Base-by-base conservation (phyloP, 1,140 invertebrate genomes). In the Drosophila sulfurigaster region DNA sequence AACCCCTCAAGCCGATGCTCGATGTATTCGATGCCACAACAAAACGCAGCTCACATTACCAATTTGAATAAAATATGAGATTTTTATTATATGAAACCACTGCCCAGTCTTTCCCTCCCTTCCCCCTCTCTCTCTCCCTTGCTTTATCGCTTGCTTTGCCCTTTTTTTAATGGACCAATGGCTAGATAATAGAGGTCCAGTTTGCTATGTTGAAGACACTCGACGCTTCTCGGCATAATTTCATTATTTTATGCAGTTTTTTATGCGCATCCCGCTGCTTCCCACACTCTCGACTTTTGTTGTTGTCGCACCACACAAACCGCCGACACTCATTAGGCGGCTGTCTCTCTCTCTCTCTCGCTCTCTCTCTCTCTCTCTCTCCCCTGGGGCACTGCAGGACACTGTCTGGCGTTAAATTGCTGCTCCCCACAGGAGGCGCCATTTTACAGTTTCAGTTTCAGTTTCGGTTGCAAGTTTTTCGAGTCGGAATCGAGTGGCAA, bases 11-110 rank as follows among this genome's bases (percentile, higher is more conserved):
- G 25, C 7, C 28, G 28, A 13, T 52, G 49, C 15, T 3, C 28
- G 49, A 13, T 52, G 49, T 28, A 38, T 57, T 28, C 45, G 43
- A 48, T 25, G 20, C 20, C 20, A 25, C 20, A 25, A 25, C 20
- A 25, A 25, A 25, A 49, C 28, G 52, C n/a, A 38, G 69, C 71
- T 89, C 83, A 66, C 85, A 91, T 89, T 89, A 91, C 77, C 85
- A 91, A 86, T 91, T 91, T 91, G 79, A 91, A 91, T 91, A 91
- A 91, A 91, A 91, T 91, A 91, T 91, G 89, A 91, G 89, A 73
- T 78, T 90, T 90, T 90, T 90, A 90, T 90, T 74, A 90, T 90
- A 60, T 56, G 67, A 70, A 66, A 58, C 43, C 52, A 76, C 35
- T 32, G 38, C 63, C 8, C 11, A 52, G 1, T 41, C 20, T 2